Percentiles rank a stretch among this genome's conserved stretches.
Evolutionary conservation across 2,888 invertebrate genomes (phyloP).

Genomic region (Drosophila engyochracea): DNA sequence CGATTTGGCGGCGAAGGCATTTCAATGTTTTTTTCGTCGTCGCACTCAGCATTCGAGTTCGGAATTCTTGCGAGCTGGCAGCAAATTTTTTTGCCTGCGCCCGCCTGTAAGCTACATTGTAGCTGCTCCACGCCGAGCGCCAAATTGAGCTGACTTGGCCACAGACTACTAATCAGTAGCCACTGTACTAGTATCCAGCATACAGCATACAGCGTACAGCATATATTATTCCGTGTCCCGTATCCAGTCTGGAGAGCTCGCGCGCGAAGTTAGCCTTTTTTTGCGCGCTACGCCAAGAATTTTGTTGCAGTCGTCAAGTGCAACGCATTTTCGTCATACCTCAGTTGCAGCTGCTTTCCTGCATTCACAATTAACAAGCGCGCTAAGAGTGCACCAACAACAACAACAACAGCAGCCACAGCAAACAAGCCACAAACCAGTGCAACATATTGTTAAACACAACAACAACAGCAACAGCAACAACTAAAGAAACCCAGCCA

Average conservation of each 20-base stretch:
- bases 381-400: constrained; percentile 52
- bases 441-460: constrained; percentile 28
- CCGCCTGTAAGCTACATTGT: constrained; percentile 23
- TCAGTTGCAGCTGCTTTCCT: constrained; percentile 70
- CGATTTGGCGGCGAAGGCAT: constrained; percentile 82
- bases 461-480: constrained; percentile 9
- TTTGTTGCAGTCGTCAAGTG: constrained; percentile 74
- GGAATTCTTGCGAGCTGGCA: constrained; percentile 85
- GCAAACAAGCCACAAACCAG: constrained; percentile 10
- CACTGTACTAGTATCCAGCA: constrained; percentile 28
- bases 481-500: constrained; percentile 4
- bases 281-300: constrained; percentile 66
- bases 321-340: constrained; percentile 77
- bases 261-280: constrained; percentile 40
- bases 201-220: constrained; percentile 27
- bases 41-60: constrained; percentile 85
- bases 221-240: constrained; percentile 21
- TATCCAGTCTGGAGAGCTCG: constrained; percentile 52
- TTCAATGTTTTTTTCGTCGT: constrained; percentile 84
- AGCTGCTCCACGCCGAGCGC: constrained; percentile 47
- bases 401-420: constrained; percentile 7
- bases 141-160: constrained; percentile 45
- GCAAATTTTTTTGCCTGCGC: constrained; percentile 82
- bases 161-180: constrained; percentile 37
- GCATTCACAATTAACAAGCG: constrained; percentile 69